Percentiles rank a stretch among this genome's conserved stretches.
phyloP scores from a whole-genome alignment of 2,888 invertebrate genomes.

The Zeuzera pyrina region DNA sequence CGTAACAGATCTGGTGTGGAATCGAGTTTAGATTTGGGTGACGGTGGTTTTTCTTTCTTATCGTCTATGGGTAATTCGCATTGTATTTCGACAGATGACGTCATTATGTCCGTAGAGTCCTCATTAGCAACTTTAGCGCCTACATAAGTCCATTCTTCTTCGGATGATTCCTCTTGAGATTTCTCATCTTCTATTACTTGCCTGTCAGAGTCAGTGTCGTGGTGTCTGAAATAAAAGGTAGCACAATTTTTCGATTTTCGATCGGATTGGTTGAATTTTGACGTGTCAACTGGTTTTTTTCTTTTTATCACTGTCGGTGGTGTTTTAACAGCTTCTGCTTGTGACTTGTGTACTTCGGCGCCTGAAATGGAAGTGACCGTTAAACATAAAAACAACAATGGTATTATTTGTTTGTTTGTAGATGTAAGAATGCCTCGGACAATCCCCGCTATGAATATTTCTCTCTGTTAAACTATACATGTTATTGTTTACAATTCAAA shows the following conservation, averaged over 20 bases:
- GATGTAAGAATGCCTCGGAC: slow-evolving; percentile 21
- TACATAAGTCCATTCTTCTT: slow-evolving; percentile 79
- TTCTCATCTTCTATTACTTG: slow-evolving; percentile 71
- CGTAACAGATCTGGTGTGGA: slow-evolving; percentile 62
- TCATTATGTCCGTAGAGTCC: slow-evolving; percentile 66
- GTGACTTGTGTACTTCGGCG: slow-evolving; percentile 32
- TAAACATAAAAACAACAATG: slow-evolving; percentile 11
- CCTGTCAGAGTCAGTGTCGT: slow-evolving; percentile 88
- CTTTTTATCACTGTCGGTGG: slow-evolving; percentile 65
- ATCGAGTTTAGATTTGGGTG: slow-evolving; percentile 49
- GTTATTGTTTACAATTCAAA: slow-evolving; percentile 43
- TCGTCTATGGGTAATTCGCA: slow-evolving; percentile 54
- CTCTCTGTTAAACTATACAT: no score
- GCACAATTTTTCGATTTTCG: slow-evolving; percentile 87
- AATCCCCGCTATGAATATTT: no score
- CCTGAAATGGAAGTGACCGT: slow-evolving; percentile 35
- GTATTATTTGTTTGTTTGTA: slow-evolving; percentile 29
- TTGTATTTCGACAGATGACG: slow-evolving; percentile 64
- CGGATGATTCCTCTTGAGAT: slow-evolving; percentile 61
- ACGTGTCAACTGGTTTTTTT: slow-evolving; percentile 70
- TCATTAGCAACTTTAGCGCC: slow-evolving; percentile 55
- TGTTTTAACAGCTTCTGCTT: slow-evolving; percentile 43
- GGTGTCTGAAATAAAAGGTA: slow-evolving; percentile 89
- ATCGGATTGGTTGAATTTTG: slow-evolving; percentile 80
- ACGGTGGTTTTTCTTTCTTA: slow-evolving; percentile 38